A percentile compares a stretch with the other conserved stretches of the same genome.
phyloP scores from a whole-genome alignment of 2,113 vertebrate species.

The Tenrec ecaudatus region DNA sequence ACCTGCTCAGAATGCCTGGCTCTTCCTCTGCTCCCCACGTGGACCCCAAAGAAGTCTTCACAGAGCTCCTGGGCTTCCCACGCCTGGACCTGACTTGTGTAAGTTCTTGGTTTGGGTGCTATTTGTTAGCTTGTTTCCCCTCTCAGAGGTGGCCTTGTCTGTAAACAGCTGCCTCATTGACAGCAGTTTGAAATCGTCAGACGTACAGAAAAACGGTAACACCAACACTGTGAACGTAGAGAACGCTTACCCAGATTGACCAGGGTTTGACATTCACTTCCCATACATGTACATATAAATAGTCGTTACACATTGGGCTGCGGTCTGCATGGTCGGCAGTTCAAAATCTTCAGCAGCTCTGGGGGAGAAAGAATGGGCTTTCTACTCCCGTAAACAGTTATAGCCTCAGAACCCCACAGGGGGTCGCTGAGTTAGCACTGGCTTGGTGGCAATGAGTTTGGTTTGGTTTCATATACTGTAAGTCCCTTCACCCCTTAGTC shows the following conservation, averaged over 20 bases:
- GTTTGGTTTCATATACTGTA: not conserved
- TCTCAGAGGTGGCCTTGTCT: not conserved
- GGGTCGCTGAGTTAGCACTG: too few relatives aligned
- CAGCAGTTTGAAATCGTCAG: slow-evolving; percentile 13
- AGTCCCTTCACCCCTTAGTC: not conserved
- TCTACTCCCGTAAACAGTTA: too few relatives aligned
- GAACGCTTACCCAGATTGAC: not conserved
- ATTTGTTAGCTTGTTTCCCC: not conserved
- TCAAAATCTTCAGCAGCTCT: too few relatives aligned
- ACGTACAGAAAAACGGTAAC: not conserved
- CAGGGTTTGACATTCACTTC: not conserved
- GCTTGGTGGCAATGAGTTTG: too few relatives aligned
- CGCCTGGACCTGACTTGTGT: not conserved
- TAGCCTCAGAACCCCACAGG: too few relatives aligned
- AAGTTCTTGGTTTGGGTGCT: not conserved
- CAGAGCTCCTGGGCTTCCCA: not conserved
- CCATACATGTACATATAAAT: not conserved
- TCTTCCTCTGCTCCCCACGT: not conserved
- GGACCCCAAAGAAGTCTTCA: not conserved
- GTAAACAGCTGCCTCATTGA: not conserved
- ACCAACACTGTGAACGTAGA: not conserved
- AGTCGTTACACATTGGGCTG: not conserved
- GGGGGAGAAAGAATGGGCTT: too few relatives aligned
- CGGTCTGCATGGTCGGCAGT: too few relatives aligned
- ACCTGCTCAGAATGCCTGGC: not conserved